Percentiles rank a stretch among this genome's conserved stretches.
These are phyloP conservation scores for Mylabris phalerata DNA, from an alignment of 1,140 invertebrate species.

Conservation along the genomic window DNA sequence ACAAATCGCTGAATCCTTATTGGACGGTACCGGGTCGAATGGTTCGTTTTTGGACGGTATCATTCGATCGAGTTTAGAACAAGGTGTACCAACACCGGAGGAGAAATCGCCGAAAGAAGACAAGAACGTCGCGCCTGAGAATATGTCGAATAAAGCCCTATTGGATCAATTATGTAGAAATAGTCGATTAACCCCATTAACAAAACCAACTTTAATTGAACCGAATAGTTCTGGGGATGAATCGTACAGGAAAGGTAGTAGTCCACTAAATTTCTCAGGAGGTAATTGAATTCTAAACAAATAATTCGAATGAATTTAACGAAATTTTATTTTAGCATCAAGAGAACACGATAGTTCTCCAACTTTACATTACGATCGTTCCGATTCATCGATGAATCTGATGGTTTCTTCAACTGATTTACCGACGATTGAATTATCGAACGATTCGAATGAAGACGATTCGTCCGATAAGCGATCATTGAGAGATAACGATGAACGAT, in stretches of 20 bases:
- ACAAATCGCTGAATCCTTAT: conserved; percentile 54
- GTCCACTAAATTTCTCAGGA: conserved; percentile 34
- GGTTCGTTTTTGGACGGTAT: conserved; percentile 71
- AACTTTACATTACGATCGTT: conserved; percentile 21
- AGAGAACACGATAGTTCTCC: conserved; percentile 14
- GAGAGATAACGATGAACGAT: conserved; percentile 11
- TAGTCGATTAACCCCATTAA: conserved; percentile 50
- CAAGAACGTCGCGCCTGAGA: conserved; percentile 42
- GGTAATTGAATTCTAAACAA: conserved; percentile 5
- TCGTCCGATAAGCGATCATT: conserved; percentile 27
- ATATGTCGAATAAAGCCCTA: conserved; percentile 55
- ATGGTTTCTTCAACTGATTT: conserved; percentile 11
- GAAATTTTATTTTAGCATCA: conserved; percentile 6
- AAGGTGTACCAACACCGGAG: conserved; percentile 44
- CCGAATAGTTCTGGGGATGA: conserved; percentile 38
- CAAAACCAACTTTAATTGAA: conserved; percentile 34
- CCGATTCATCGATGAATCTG: conserved; percentile 27
- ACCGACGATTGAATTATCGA: conserved; percentile 39
- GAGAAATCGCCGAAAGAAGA: conserved; percentile 36
- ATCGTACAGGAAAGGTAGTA: conserved; percentile 33
- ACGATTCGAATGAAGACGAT: conserved; percentile 33
- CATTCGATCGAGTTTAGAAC: conserved; percentile 69
- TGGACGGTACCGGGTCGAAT: conserved; percentile 57
- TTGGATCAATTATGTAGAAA: conserved; percentile 65
- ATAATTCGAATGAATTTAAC: conserved; percentile 6